Evolutionary conservation across 2,888 invertebrate genomes (phyloP), one percentile per base, ranked within the genome.

Genomic region (Lycophotia porphyrea): DNA sequence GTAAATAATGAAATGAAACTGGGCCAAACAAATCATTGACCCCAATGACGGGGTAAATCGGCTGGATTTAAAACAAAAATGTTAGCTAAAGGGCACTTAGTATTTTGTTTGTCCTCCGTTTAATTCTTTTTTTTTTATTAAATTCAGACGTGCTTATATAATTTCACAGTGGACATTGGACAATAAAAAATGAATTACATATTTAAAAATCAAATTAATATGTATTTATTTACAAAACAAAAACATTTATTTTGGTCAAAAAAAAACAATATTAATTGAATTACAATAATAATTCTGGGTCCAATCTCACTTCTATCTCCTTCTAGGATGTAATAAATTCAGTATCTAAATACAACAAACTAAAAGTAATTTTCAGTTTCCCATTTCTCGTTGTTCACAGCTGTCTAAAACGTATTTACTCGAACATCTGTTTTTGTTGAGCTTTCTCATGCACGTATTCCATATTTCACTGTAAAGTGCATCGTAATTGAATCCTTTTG

Each of bases 1-100:
- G 86, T 88, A 88, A 91, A 88, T 89, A 90, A 90, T 88, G 89
- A 88, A 86, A 86, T 81, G 83, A 85, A 90, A 87, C 84, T 88
- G 86, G 87, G 86, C 78, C 81, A 88, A 88, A 90, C 90, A 88
- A 90, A 90, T 90, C 86, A 84, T 78, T 73, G 84, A 79, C 66
- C 82, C 82, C 80, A 87, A 86, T 88, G 85, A 80, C 87, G 78
- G 71, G 72, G 74, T 84, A 82, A 88, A 87, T 86, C 76, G 80
- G 70, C 80, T 78, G 83, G 70, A 88, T 87, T 86, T 84, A 85
- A 84, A 86, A 82, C 67, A 76, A 81, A 85, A 82, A 80, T 71
- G 52, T 76, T 47, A 74, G 49, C 61, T 63, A 60, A 60, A 81
- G 39, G 52, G 18, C 44, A 60, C 34, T 67, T 69, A 60, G 8